Evolutionary conservation across 2,888 invertebrate genomes (phyloP), one percentile per base, ranked within the genome.

Genomic region (Tetranychus truncatus): DNA sequence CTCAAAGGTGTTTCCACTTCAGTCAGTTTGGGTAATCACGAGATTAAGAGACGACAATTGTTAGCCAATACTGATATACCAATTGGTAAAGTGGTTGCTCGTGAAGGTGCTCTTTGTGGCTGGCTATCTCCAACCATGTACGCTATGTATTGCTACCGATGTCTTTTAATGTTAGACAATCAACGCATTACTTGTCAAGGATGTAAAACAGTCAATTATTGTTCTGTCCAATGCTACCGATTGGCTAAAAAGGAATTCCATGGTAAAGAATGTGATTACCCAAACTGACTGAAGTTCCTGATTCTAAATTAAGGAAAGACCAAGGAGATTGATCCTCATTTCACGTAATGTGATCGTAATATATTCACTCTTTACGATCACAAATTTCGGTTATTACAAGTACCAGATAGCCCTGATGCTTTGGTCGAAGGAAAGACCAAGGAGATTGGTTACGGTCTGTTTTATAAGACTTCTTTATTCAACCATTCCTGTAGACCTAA

Each of bases 401-500:
- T 20, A 20, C 20, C 20, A 1, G 21, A 24, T 20, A 69, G 11
- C 3, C n/a, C 20, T 24, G 69, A 69, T 69, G 11, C 20, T 18
- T 11, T 69, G 20, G 21, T 69, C 9, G 69, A 69, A 8, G 69
- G 69, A 5, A 5, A 11, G 20, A 21, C 20, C 20, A 20, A 24
- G 34, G 69, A 69, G 69, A 69, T 69, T 69, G 69, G 69, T 21
- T 21, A 69, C 20, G 69, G 69, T 1, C 69, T 69, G 20, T 69
- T 69, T 24, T 69, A 69, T 21, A 24, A 20, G 34, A 24, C 69
- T 18, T 75, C 75, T 3, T n/a, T 77, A 15, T 44, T 77, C 45
- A 77, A 77, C 67, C 77, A 77, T 72, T 76, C 75, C 65, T 76
- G 77, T 21, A 65, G 72, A 3, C 77, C 77, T 1, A 77, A 77